Evolutionary conservation across 1,140 invertebrate genomes (phyloP).

Genomic region (Bombus confusus): DNA sequence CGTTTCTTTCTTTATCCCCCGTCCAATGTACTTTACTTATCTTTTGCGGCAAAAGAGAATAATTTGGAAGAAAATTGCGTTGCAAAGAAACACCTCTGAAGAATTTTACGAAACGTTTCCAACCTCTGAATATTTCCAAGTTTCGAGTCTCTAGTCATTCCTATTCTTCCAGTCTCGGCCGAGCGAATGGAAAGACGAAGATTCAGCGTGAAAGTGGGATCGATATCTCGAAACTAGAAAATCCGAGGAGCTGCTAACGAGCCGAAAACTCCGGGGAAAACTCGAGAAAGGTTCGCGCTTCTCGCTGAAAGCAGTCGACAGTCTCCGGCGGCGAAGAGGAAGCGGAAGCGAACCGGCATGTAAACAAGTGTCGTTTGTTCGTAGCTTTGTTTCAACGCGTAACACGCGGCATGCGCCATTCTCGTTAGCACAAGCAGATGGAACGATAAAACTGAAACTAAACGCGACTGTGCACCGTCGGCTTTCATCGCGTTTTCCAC

Average conservation of each 20-base stretch:
- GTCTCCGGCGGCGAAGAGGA: background rate
- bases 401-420: background rate
- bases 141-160: too few species aligned
- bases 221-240: background rate
- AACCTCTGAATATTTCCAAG: too few species aligned
- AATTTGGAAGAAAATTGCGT: background rate
- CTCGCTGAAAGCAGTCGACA: background rate
- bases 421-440: slow-evolving; percentile 8
- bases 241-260: background rate
- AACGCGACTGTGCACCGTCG: background rate
- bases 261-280: background rate
- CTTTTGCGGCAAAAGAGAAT: background rate
- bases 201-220: background rate
- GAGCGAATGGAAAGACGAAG: background rate
- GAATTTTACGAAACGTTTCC: background rate
- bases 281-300: background rate
- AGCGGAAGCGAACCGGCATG: background rate
- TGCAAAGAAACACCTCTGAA: background rate
- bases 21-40: too few species aligned
- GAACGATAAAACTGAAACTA: slow-evolving; percentile 26
- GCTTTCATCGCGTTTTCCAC: background rate
- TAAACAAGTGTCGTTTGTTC: slow-evolving; percentile 44
- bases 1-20: background rate
- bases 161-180: background rate
- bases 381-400: background rate